A percentile compares a stretch with the other conserved stretches of the same genome.
phyloP scores from a whole-genome alignment of 2,888 invertebrate species.

The Lamproptera curius region DNA sequence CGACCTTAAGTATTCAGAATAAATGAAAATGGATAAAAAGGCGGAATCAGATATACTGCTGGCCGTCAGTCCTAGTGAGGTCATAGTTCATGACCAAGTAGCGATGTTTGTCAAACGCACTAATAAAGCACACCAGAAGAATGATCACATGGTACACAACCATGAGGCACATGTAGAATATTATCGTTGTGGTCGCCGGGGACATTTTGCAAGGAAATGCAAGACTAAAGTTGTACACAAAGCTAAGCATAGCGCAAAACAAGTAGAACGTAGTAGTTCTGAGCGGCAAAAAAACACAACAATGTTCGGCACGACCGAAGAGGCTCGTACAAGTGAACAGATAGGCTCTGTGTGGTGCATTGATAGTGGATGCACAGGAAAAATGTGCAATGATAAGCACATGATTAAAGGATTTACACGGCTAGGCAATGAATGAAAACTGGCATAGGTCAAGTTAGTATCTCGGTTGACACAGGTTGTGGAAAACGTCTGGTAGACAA shows the following conservation, averaged over 20 bases:
- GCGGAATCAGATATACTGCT: slow-evolving; percentile 11
- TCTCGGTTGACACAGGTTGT: slow-evolving; percentile 16
- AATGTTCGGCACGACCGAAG: neutral
- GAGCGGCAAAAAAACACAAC: too few relatives aligned
- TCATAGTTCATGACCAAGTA: too few relatives aligned
- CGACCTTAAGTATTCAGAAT: too few relatives aligned
- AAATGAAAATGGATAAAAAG: neutral
- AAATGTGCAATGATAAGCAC: slow-evolving; percentile 24
- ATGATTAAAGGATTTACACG: slow-evolving; percentile 15
- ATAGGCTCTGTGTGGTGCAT: slow-evolving; percentile 2
- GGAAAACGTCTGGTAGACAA: slow-evolving; percentile 12
- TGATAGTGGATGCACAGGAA: slow-evolving; percentile 22
- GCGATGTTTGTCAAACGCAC: too few relatives aligned
- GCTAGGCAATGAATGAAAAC: slow-evolving; percentile 2
- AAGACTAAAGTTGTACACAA: slow-evolving; percentile 6
- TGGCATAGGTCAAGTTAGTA: neutral
- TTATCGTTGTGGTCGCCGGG: too few relatives aligned
- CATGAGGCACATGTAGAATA: too few relatives aligned
- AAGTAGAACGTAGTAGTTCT: neutral
- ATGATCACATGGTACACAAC: too few relatives aligned
- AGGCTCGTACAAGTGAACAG: neutral
- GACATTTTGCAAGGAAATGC: too few relatives aligned
- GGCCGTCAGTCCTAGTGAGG: too few relatives aligned
- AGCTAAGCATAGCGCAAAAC: slow-evolving; percentile 2
- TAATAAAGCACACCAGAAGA: too few relatives aligned